These are phyloP conservation scores for Eulemur coronatus DNA, from an alignment of 2,797 vertebrate species.

Conservation along the genomic window DNA sequence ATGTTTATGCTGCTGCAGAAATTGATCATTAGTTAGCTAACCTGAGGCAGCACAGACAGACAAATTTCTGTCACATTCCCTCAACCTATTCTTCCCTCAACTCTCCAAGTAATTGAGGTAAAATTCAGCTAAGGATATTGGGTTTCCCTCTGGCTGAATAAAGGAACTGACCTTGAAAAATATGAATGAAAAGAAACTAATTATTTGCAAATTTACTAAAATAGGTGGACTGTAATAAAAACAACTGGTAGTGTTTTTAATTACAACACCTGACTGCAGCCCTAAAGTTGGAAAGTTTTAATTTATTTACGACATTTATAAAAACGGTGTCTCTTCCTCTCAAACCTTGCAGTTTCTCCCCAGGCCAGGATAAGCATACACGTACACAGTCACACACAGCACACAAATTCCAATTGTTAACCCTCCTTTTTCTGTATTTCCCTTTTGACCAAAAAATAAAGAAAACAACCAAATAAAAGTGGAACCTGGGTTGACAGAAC, in stretches of 20 bases:
- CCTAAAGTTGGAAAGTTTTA: background rate
- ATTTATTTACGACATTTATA: background rate
- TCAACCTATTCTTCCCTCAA: background rate
- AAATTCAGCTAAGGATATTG: background rate
- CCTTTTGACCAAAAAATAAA: background rate
- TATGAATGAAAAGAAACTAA: conserved; percentile 11
- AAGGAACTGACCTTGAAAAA: conserved; percentile 16
- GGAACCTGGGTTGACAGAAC: background rate
- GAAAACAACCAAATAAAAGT: background rate
- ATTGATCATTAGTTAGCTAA: background rate
- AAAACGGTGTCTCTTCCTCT: background rate
- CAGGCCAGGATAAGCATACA: background rate
- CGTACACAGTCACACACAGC: background rate
- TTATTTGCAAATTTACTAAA: conserved; percentile 1
- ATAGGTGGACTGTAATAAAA: background rate
- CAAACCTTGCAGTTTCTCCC: background rate
- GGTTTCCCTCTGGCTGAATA: background rate
- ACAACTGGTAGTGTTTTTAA: background rate
- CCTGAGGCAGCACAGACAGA: background rate
- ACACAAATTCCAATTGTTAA: background rate
- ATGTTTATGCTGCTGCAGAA: background rate
- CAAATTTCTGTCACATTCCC: background rate
- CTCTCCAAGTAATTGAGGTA: background rate
- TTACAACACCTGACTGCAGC: background rate
- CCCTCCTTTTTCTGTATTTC: background rate